Percentiles rank a stretch among this genome's conserved stretches.
Conservation (phyloP, 2,797 vertebrate species). For the Sebastes goodei region DNA sequence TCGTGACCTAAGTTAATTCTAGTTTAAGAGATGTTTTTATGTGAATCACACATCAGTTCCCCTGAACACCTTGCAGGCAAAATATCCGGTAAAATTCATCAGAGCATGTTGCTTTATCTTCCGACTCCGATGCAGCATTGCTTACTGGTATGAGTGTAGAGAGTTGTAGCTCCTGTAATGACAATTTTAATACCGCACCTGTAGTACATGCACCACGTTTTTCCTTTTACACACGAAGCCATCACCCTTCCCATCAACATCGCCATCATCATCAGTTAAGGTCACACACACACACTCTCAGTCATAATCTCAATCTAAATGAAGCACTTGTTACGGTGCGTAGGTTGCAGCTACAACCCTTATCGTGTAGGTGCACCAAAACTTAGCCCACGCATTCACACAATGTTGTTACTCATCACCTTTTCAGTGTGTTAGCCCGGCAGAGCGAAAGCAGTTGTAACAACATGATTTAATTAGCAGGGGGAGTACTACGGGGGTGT, state of each 20-base stretch:
- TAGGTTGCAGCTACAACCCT: conserved; percentile 8
- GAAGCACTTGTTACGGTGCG: neutral
- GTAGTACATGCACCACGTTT: neutral
- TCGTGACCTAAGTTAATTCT: too few species aligned
- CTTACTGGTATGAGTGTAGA: neutral
- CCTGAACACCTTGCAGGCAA: neutral
- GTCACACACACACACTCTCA: neutral
- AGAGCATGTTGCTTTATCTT: neutral
- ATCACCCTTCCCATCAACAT: conserved; percentile 50
- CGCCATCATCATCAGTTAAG: neutral
- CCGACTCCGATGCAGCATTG: neutral
- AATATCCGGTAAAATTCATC: neutral
- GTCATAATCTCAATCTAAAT: neutral
- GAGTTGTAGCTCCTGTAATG: neutral
- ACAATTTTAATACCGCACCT: conserved; percentile 4
- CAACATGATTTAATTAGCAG: conserved; percentile 8
- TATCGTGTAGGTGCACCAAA: conserved; percentile 39
- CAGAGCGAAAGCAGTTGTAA: conserved; percentile 6
- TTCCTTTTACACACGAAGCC: conserved; percentile 5
- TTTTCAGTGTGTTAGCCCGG: neutral
- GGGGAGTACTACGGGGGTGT: conserved; percentile 27
- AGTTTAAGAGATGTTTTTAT: too few species aligned
- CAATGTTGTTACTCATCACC: conserved; percentile 34
- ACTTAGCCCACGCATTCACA: conserved; percentile 15
- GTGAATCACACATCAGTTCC: too few species aligned